phyloP scores from a whole-genome alignment of 2,888 invertebrate species.

The Rhogogaster chlorosoma region DNA sequence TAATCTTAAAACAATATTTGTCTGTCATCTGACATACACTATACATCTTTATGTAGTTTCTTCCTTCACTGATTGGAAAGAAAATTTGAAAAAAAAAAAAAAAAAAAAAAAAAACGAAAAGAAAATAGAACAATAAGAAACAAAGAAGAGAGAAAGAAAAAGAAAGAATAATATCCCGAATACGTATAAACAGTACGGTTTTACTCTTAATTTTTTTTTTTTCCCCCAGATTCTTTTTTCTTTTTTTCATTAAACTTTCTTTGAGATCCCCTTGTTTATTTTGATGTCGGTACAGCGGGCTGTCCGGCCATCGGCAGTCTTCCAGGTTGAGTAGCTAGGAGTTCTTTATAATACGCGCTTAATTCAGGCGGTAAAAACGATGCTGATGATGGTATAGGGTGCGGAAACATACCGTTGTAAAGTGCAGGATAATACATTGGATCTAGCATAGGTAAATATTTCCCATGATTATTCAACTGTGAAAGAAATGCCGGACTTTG shows the following conservation, averaged over 20 bases:
- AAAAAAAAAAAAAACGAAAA: slow-evolving; percentile 32
- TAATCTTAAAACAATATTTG: neutral
- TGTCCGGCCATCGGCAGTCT: slow-evolving; percentile 74
- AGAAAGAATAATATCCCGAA: slow-evolving; percentile 36
- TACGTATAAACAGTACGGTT: slow-evolving; percentile 17
- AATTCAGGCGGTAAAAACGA: slow-evolving; percentile 76
- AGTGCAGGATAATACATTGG: slow-evolving; percentile 79
- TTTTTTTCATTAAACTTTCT: neutral
- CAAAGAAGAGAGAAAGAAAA: slow-evolving; percentile 57
- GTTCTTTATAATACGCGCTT: slow-evolving; percentile 80
- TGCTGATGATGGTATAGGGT: slow-evolving; percentile 62
- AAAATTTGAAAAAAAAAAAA: no score
- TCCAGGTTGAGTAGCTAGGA: slow-evolving; percentile 78
- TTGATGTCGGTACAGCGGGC: slow-evolving; percentile 75
- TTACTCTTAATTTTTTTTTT: slow-evolving; percentile 6
- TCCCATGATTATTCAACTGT: slow-evolving; percentile 74
- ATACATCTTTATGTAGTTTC: neutral
- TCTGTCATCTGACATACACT: neutral
- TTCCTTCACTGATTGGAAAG: neutral
- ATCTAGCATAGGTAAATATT: slow-evolving; percentile 77
- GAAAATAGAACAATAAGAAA: neutral
- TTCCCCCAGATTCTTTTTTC: neutral
- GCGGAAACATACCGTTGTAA: slow-evolving; percentile 77
- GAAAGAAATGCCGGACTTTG: slow-evolving; percentile 71
- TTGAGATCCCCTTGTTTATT: slow-evolving; percentile 66